phyloP scores from a whole-genome alignment of 2,113 vertebrate genomes.

The Lates calcarifer region DNA sequence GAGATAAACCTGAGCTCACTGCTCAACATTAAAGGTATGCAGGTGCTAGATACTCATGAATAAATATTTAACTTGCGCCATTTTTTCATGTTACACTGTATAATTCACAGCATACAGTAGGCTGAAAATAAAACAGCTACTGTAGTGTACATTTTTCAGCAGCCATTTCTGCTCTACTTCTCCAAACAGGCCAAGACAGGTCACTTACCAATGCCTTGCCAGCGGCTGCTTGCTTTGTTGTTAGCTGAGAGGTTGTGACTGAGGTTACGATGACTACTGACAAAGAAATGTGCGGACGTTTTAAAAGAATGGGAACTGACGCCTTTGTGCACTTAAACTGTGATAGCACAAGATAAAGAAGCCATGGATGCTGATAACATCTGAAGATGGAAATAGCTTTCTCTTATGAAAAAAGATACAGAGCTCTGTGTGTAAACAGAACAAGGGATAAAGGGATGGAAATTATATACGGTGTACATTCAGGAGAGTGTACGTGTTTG shows the following conservation, averaged over 20 bases:
- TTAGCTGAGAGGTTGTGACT: constrained; percentile 31
- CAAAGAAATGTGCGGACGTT: constrained; percentile 34
- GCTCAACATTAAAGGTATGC: not conserved
- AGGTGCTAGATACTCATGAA: constrained; percentile 31
- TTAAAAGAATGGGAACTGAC: constrained; percentile 29
- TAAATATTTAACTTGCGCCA: constrained; percentile 16
- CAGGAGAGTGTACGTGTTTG: not conserved
- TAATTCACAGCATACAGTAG: not conserved
- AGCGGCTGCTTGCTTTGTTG: constrained; percentile 25
- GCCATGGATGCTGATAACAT: constrained; percentile 34
- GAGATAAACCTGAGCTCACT: constrained; percentile 6
- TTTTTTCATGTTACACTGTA: not conserved
- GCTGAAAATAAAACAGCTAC: not conserved
- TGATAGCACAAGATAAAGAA: constrained; percentile 42
- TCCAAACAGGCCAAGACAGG: constrained; percentile 41
- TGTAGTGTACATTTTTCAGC: not conserved
- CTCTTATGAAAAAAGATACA: constrained; percentile 12
- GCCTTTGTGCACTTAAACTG: not conserved
- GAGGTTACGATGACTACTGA: constrained; percentile 48
- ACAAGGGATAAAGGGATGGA: not conserved
- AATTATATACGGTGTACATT: not conserved
- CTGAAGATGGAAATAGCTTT: constrained; percentile 44
- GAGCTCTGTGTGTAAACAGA: constrained; percentile 16
- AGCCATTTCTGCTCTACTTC: constrained; percentile 8
- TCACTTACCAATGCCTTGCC: constrained; percentile 38